These are phyloP conservation scores for Melinopterus prodromus DNA, from an alignment of 2,888 invertebrate genomes.

Conservation along the genomic window DNA sequence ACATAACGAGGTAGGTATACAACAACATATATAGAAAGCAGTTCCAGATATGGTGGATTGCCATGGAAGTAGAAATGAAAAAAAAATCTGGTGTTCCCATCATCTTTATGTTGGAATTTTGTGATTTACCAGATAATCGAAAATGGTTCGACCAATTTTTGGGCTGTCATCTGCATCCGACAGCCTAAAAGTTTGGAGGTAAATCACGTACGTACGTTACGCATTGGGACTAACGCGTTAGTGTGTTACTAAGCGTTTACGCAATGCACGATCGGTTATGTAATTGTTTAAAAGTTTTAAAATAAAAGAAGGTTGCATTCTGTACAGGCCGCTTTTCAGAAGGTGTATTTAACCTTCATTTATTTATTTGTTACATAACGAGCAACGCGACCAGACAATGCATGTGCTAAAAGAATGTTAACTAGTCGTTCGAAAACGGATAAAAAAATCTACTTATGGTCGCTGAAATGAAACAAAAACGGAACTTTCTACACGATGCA, in stretches of 20 bases:
- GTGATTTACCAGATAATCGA: too few species aligned
- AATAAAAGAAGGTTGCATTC: slow-evolving; percentile 4
- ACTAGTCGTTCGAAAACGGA: background rate
- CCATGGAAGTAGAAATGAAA: background rate
- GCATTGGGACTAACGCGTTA: background rate
- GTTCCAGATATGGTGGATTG: background rate
- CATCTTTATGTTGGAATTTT: too few species aligned
- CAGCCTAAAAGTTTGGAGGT: too few species aligned
- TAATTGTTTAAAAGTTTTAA: background rate
- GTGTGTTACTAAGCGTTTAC: background rate
- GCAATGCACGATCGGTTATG: background rate
- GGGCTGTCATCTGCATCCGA: too few species aligned
- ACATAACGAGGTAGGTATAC: background rate
- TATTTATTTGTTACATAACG: slow-evolving; percentile 4
- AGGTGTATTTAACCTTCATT: slow-evolving; percentile 4
- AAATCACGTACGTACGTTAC: background rate
- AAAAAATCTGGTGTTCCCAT: too few species aligned
- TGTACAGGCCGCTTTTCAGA: background rate
- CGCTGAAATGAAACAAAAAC: background rate
- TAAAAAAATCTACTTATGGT: background rate
- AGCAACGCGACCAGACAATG: background rate
- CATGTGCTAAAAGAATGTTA: background rate
- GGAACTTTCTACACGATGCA: background rate
- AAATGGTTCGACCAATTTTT: too few species aligned
- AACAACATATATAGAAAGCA: slow-evolving; percentile 4